Evolutionary conservation across 2,113 vertebrate species (phyloP).

Genomic region (Megalops atlanticus): DNA sequence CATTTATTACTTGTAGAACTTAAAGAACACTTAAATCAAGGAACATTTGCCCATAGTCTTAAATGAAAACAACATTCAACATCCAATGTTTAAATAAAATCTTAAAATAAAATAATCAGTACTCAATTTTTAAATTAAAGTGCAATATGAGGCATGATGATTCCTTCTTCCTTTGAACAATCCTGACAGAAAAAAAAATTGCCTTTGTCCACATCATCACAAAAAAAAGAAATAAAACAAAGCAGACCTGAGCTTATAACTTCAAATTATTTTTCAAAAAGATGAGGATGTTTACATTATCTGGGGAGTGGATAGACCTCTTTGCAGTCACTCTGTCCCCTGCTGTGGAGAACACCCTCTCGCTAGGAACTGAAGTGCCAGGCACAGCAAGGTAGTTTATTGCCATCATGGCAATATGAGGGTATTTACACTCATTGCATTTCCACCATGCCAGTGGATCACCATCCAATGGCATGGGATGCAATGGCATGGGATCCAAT

Average conservation of each 20-base stretch:
- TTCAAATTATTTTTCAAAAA: constrained; percentile 17
- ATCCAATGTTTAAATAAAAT: background rate
- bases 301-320: background rate
- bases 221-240: constrained; percentile 3
- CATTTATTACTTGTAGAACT: constrained; percentile 19
- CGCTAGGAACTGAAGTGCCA: constrained; percentile 19
- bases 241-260: constrained; percentile 16
- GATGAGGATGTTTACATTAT: constrained; percentile 19
- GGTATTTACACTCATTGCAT: constrained; percentile 28
- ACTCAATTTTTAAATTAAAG: background rate
- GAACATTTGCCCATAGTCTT: constrained; percentile 3
- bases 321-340: background rate
- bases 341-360: constrained; percentile 10
- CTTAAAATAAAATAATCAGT: constrained; percentile 2
- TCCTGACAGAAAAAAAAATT: no score
- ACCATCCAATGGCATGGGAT: constrained; percentile 34
- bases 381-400: constrained; percentile 17
- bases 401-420: constrained; percentile 27
- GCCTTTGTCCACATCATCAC: no score
- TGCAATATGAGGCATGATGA: background rate
- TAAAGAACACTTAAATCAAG: constrained; percentile 11
- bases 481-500: no score
- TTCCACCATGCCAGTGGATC: constrained; percentile 32
- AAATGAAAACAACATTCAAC: no score
- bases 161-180: no score